Percentiles rank a stretch among this genome's conserved stretches.
phyloP scores from a whole-genome alignment of 2,888 invertebrate species.

The Conomelus anceps region DNA sequence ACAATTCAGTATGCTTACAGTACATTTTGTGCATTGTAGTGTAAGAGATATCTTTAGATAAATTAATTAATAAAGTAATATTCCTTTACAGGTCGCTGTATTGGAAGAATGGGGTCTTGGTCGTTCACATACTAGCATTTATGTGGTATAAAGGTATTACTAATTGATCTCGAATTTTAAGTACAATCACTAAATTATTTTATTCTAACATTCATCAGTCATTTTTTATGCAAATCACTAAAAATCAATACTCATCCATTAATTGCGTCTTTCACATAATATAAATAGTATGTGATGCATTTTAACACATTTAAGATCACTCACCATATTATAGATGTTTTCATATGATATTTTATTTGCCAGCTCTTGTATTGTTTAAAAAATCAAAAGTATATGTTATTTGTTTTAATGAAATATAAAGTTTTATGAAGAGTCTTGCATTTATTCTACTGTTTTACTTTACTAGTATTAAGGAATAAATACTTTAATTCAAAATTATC shows the following conservation, averaged over 20 bases:
- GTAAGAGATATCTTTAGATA: not conserved
- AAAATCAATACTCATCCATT: too few relatives aligned
- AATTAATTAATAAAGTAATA: constrained; percentile 12
- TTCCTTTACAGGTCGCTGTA: constrained; percentile 55
- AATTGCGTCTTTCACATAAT: too few relatives aligned
- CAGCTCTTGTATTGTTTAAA: not conserved
- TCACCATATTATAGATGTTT: not conserved
- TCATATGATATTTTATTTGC: not conserved
- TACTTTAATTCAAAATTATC: too few relatives aligned
- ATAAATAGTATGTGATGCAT: too few relatives aligned
- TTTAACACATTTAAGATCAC: too few relatives aligned
- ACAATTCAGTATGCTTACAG: too few relatives aligned
- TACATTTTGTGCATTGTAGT: too few relatives aligned
- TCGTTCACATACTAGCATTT: constrained; percentile 51
- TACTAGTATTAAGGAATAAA: too few relatives aligned
- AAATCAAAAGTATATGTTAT: not conserved
- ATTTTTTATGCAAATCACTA: too few relatives aligned
- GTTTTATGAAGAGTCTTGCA: too few relatives aligned
- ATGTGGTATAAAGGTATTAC: not conserved
- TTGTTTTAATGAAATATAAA: not conserved
- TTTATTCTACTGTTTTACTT: too few relatives aligned
- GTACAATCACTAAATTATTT: not conserved
- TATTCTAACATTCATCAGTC: not conserved
- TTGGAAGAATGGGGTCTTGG: constrained; percentile 82
- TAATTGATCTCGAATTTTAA: not conserved